Conservation (phyloP, 92 coral and sea anemone genomes). For the Muricea muricata region DNA sequence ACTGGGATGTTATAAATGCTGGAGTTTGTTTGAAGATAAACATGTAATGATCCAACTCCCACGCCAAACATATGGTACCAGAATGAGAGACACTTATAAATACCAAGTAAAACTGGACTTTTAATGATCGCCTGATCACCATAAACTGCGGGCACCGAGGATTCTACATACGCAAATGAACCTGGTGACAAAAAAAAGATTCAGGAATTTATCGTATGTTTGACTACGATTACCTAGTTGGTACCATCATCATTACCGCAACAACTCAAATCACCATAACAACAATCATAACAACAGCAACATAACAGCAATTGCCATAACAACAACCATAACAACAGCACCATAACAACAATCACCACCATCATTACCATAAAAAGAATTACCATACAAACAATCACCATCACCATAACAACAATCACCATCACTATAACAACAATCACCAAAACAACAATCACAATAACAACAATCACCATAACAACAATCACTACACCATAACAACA, state of each 20-base stretch:
- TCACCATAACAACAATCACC: not conserved
- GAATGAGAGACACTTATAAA: conserved; percentile 57
- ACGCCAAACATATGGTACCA: conserved; percentile 63
- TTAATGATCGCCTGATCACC: conserved; percentile 1
- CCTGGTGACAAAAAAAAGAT: not conserved
- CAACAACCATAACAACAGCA: not conserved
- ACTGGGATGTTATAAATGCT: not conserved
- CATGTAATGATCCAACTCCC: conserved; percentile 23
- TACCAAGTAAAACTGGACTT: not conserved
- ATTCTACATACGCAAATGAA: conserved; percentile 1
- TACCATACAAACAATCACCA: not conserved
- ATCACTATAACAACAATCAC: not conserved
- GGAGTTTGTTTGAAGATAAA: not conserved
- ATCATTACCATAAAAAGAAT: not conserved
- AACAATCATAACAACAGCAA: not conserved
- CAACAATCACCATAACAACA: not conserved
- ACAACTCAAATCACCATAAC: not conserved
- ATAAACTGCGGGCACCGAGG: conserved; percentile 3
- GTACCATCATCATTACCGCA: not conserved
- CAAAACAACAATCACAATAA: not conserved
- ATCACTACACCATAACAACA: too few species aligned
- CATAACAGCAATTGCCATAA: not conserved
- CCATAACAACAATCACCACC: not conserved
- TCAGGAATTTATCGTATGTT: too few species aligned
- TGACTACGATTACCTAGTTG: too few species aligned